Evolutionary conservation across 2,113 vertebrate genomes (phyloP).

Genomic region (Gallinago jamesoni): DNA sequence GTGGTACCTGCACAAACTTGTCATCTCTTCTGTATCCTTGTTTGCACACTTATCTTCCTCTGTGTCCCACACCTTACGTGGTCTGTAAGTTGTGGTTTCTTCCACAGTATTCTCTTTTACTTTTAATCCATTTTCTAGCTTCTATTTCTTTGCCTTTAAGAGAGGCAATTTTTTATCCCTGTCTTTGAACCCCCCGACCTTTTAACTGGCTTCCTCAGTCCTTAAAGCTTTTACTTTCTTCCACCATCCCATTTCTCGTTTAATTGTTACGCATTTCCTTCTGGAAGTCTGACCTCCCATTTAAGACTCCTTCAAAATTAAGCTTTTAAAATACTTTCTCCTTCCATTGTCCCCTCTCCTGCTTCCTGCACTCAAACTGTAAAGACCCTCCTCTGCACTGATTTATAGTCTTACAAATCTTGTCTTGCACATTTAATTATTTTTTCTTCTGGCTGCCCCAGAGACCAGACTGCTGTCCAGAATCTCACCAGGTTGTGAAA

Average conservation of each 20-base stretch:
- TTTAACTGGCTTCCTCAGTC: background rate
- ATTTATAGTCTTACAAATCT: accelerated
- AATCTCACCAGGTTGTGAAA: accelerated
- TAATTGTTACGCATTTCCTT: background rate
- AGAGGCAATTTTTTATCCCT: too few relatives aligned
- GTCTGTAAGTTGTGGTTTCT: background rate
- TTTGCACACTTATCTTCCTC: too few relatives aligned
- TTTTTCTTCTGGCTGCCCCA: background rate
- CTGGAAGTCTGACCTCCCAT: background rate
- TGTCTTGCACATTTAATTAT: accelerated
- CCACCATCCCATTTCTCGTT: background rate
- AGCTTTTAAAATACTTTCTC: background rate
- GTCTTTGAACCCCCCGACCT: background rate
- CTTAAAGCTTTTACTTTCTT: background rate
- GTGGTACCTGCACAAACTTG: background rate
- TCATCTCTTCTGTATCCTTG: background rate
- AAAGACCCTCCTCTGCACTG: too few relatives aligned
- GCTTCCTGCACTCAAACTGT: background rate
- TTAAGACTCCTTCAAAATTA: background rate
- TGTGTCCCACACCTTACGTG: accelerated
- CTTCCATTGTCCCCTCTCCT: accelerated
- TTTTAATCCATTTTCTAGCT: background rate
- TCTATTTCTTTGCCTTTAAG: background rate
- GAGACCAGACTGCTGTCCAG: too few relatives aligned
- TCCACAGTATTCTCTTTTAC: background rate